Percentiles rank a stretch among this genome's conserved stretches.
Evolutionary conservation across 2,888 invertebrate genomes (phyloP).

Genomic region (Caenorhabditis angaria): DNA sequence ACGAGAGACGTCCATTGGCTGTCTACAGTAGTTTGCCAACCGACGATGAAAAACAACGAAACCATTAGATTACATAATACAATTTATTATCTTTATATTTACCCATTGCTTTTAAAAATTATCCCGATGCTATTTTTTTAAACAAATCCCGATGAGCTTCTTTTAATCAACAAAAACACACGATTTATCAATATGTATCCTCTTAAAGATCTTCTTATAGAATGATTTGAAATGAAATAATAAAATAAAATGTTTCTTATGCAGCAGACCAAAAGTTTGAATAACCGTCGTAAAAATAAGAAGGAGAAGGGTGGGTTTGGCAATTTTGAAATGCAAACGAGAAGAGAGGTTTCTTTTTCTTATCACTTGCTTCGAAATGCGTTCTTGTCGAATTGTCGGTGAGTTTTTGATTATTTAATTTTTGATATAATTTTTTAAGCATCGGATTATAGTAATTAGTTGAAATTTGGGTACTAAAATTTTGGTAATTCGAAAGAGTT

Average conservation of each 20-base stretch:
- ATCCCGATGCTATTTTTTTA: conserved; percentile 1
- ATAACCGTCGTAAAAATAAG: conserved; percentile 13
- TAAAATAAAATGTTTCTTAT: conserved; percentile 26
- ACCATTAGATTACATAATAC: neutral
- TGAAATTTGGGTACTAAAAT: neutral
- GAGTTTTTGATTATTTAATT: conserved; percentile 20
- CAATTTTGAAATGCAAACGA: too few species aligned
- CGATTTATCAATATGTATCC: neutral
- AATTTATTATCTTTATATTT: neutral
- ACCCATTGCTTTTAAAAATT: neutral
- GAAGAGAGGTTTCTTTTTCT: conserved; percentile 18
- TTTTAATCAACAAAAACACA: neutral
- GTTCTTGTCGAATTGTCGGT: conserved; percentile 39
- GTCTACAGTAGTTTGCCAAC: conserved; percentile 44
- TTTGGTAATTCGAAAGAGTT: neutral
- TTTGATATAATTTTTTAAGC: neutral
- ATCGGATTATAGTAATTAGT: neutral
- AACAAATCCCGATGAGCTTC: neutral
- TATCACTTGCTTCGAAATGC: conserved; percentile 44
- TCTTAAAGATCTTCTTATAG: neutral
- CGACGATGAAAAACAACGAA: conserved; percentile 33
- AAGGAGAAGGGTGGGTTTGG: conserved; percentile 25
- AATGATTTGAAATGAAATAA: neutral
- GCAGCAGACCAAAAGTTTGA: conserved; percentile 27
- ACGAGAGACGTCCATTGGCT: conserved; percentile 40